A percentile compares a stretch with the other conserved stretches of the same genome.
Conservation (phyloP, 37 sponge, comb jelly and placozoan genomes). For the Chondrilla cf. caribensis region DNA sequence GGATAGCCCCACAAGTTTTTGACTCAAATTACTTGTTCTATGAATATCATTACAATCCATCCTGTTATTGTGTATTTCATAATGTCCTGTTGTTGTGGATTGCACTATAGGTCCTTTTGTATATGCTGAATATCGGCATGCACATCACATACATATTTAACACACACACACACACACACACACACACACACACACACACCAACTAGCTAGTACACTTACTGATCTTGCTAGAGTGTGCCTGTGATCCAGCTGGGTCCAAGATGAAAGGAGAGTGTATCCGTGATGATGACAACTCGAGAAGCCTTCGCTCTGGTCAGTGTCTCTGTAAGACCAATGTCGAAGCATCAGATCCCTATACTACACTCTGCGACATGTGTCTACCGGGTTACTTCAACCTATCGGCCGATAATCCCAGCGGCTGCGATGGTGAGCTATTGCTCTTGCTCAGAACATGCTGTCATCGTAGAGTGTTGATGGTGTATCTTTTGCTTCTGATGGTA, state of each 20-base stretch:
- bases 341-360: background rate
- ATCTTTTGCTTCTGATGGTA: too few relatives aligned
- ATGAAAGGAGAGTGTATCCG: slow-evolving; percentile 14
- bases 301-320: slow-evolving; percentile 25
- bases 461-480: background rate
- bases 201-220: too few relatives aligned
- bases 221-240: slow-evolving; percentile 23
- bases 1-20: too few relatives aligned
- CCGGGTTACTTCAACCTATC: slow-evolving; percentile 4
- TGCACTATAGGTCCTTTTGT: too few relatives aligned
- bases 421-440: slow-evolving; percentile 23
- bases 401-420: slow-evolving; percentile 14
- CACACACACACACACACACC: too few relatives aligned
- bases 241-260: slow-evolving; percentile 34
- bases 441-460: background rate
- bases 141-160: too few relatives aligned
- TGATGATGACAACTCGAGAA: background rate
- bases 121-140: too few relatives aligned
- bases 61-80: too few relatives aligned
- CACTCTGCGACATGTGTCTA: slow-evolving; percentile 1
- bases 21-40: too few relatives aligned
- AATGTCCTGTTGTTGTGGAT: too few relatives aligned
- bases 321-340: slow-evolving; percentile 39
- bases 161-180: too few relatives aligned
- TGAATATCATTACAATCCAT: too few relatives aligned